Evolutionary conservation across 92 coral and sea anemone genomes (phyloP), one percentile per base, ranked within the genome.

Genomic region (Umimayanthus chanpuru): DNA sequence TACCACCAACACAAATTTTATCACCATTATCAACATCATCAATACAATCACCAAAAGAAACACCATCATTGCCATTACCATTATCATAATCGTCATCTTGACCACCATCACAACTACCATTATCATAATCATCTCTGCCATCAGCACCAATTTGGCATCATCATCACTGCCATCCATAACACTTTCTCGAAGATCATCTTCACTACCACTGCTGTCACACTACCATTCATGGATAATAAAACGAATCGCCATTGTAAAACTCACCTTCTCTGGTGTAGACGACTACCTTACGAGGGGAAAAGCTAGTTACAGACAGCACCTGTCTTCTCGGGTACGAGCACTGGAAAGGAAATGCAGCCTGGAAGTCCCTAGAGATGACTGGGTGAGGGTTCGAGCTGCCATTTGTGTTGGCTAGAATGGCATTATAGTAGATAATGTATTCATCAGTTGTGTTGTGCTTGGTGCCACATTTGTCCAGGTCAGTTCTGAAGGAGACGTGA

Each of bases 271-370:
- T 93, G 38, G 93, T 90, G 91, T 93, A 95, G 70, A 95, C 61
- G n/a, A 95, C 93, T 89, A 92, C 94, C 67, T 90, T 88, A 28
- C 98, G 88, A 14, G 98, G 98, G 4, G 96, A 92, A 58, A 95
- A 95, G 76, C 93, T 89, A 28, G 89, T 94, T 4, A 95, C 98
- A 21, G 98, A 95, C 80, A 95, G 36, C 21, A 91, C 76, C 26
- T 92, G 89, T 5, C 96, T 78, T 32, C 98, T 91, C 16, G 93
- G 89, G 74, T 75, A 95, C 2, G 93, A 79, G 44, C 98, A 95
- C 92, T 88, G 89, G 90, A 95, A 93, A 2, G 98, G 98, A 76
- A 92, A 95, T 74, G 91, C 89, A 10, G 98, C 98, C 49, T 91
- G 92, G 70, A 93, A 88, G 20, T 91, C 92, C 72, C 98, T 90